Percentiles rank a stretch among this genome's conserved stretches.
Conservation (phyloP, 2,797 vertebrate species). For the Brachyalestes nurse region DNA sequence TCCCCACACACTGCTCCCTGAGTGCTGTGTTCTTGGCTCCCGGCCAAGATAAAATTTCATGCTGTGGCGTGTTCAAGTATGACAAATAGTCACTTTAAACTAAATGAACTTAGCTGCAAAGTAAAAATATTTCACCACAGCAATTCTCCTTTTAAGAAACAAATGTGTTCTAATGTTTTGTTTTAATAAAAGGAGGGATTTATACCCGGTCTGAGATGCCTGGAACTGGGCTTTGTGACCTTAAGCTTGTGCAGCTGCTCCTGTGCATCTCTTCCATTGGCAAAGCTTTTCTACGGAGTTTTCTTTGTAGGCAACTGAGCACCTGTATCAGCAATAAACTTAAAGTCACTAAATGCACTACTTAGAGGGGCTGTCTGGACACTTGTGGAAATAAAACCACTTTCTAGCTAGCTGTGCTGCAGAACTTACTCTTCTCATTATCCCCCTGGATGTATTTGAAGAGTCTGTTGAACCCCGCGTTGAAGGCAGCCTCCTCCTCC, state of each 20-base stretch:
- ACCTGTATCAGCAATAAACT: neutral
- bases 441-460: conserved; percentile 80
- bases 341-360: neutral
- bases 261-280: neutral
- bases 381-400: neutral
- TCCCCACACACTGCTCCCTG: too few relatives aligned
- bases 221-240: neutral
- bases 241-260: neutral
- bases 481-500: conserved; percentile 65
- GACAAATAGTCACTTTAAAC: too few relatives aligned
- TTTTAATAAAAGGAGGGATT: neutral
- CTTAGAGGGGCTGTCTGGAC: neutral
- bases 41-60: too few relatives aligned
- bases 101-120: too few relatives aligned
- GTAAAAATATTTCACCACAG: too few relatives aligned
- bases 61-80: too few relatives aligned
- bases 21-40: neutral
- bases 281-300: neutral
- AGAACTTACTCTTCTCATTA: conserved; percentile 74
- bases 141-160: too few relatives aligned
- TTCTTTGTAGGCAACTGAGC: neutral
- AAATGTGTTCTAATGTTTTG: too few relatives aligned
- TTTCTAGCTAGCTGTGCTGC: conserved; percentile 37
- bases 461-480: conserved; percentile 72
- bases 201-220: neutral